Evolutionary conservation across 2,113 vertebrate genomes (phyloP).

Genomic region (Gorsachius goisagi): DNA sequence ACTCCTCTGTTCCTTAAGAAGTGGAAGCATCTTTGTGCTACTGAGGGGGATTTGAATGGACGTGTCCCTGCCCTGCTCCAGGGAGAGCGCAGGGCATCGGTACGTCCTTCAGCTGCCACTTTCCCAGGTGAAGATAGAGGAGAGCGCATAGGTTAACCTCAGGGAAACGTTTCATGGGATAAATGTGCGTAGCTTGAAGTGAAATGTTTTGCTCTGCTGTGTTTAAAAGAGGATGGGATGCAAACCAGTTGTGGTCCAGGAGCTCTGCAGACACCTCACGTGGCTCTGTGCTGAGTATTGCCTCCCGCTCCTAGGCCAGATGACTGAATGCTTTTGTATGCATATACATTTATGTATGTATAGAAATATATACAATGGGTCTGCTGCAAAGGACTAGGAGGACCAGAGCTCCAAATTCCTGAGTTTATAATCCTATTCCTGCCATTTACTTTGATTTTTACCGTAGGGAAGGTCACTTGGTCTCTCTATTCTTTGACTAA

Average conservation of each 20-base stretch:
- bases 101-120: not conserved
- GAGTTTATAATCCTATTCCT: not conserved
- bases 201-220: not conserved
- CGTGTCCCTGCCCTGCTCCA: not conserved
- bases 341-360: rapidly evolving
- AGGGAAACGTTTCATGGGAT: rapidly evolving
- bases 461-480: not conserved
- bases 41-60: not conserved
- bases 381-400: not conserved
- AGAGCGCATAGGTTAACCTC: too few species aligned
- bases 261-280: rapidly evolving
- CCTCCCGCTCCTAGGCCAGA: not conserved
- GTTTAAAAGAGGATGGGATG: not conserved
- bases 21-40: not conserved
- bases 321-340: not conserved
- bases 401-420: not conserved
- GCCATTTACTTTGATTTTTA: not conserved
- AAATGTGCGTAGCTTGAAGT: not conserved
- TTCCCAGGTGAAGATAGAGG: too few species aligned
- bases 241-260: not conserved
- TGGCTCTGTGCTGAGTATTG: not conserved
- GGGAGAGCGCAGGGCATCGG: rapidly evolving
- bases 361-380: not conserved
- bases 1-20: not conserved
- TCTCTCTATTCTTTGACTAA: not conserved